Base-by-base conservation (phyloP, 1,140 invertebrate genomes). In the Thaumetopoea pityocampa region DNA sequence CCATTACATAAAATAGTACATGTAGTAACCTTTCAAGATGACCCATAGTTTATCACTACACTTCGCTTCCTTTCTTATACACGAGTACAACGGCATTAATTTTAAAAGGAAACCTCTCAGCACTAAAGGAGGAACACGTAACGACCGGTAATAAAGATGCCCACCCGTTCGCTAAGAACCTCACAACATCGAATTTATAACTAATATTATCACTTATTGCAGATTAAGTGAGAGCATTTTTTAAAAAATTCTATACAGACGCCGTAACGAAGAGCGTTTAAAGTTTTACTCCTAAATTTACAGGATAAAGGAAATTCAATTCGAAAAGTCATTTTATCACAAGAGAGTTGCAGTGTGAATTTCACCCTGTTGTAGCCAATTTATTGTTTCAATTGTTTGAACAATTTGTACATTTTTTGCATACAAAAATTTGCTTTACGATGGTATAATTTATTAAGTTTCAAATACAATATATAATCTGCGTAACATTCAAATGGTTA, bases 121-220 rank as follows among this genome's bases (percentile, higher is more conserved):
- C 41, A 50, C 41, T 51, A 52, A 56, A 49, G 32, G 46, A 41
- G 50, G 42, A 50, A 58, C 48, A 54, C 59, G 50, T 49, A 55
- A 48, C 37, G 45, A 43, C 34, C 34, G 2, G 29, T 50, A 51
- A 57, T 57, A 62, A 62, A 58, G 51, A 49, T 52, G 9, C 10
- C 33, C 18, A 48, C 38, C 37, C 37, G 32, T 27, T 20, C 27
- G 19, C 10, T 44, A 22, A 27, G 34, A 19, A 16, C 35, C 15
- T 33, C 26, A 14, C 14, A 5, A 15, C 10, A 48, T 16, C 23
- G 34, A 37, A 5, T 23, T 10, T 19, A 24, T 16, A 20, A 4
- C 2, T 23, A 6, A 5, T 0, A 5, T 18, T 11, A 2, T 18
- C 16, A 20, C 44, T 15, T 34, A 51, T 41, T 44, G 19, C 34